phyloP scores from a whole-genome alignment of 1,140 invertebrate genomes.

The Pachyrhynchus sulphureomaculatus region DNA sequence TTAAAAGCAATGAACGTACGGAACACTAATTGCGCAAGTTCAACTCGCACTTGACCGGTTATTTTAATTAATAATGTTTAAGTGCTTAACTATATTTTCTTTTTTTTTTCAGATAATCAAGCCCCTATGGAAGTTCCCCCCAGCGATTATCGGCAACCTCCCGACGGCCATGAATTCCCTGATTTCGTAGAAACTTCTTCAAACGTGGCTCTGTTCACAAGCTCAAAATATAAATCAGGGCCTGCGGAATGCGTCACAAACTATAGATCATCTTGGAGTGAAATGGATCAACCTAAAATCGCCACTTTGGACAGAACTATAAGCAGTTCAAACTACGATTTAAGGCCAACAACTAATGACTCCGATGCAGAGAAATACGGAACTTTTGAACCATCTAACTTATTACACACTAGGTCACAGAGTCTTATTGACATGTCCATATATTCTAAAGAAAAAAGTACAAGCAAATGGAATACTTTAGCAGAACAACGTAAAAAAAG shows the following conservation, averaged over 20 bases:
- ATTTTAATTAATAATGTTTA: too few relatives aligned
- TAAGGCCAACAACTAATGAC: conserved; percentile 28
- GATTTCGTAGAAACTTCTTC: conserved; percentile 66
- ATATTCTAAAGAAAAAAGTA: conserved; percentile 53
- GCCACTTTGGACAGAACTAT: conserved; percentile 17
- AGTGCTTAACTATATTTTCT: too few relatives aligned
- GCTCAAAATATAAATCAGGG: background rate
- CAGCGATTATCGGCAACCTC: conserved; percentile 69
- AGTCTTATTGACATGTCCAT: conserved; percentile 53
- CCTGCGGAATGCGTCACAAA: conserved; percentile 13
- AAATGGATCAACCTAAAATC: conserved; percentile 3
- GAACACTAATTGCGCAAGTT: too few relatives aligned
- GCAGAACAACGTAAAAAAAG: conserved; percentile 78
- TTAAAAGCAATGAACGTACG: too few relatives aligned
- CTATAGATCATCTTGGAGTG: conserved; percentile 18
- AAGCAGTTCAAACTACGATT: conserved; percentile 40
- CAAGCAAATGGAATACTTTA: conserved; percentile 59
- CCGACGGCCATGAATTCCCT: conserved; percentile 86
- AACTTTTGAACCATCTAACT: conserved; percentile 26
- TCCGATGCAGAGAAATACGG: conserved; percentile 29
- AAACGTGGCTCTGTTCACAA: background rate
- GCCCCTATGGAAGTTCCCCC: conserved; percentile 44
- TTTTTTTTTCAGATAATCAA: conserved; percentile 36
- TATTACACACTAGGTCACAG: conserved; percentile 52
- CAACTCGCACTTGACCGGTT: too few relatives aligned